A percentile compares a stretch with the other conserved stretches of the same genome.
Conservation (phyloP, 2,113 vertebrate species). For the Pluvianellus socialis region DNA sequence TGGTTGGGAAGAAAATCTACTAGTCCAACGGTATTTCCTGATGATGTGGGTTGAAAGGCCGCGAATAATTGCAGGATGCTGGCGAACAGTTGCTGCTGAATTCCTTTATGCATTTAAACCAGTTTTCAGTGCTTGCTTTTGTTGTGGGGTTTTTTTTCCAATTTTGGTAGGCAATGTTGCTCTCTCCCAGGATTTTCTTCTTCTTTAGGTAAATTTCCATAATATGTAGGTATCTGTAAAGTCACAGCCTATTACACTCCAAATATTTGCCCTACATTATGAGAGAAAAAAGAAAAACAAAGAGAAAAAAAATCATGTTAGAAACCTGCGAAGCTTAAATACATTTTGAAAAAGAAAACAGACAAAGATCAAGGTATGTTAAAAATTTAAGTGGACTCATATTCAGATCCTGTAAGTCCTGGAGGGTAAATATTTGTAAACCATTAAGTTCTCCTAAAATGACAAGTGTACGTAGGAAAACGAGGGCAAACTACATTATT, state of each 20-base stretch:
- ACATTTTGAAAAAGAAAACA: background rate
- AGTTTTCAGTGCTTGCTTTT: conserved; percentile 72
- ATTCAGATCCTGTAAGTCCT: background rate
- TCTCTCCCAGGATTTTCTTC: conserved; percentile 45
- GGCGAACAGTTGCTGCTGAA: conserved; percentile 41
- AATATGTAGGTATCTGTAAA: conserved; percentile 28
- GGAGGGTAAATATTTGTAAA: conserved; percentile 18
- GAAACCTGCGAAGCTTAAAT: background rate
- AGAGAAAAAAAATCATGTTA: background rate
- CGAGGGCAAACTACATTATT: background rate
- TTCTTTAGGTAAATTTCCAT: conserved; percentile 28
- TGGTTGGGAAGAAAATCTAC: conserved; percentile 50
- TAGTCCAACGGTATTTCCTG: conserved; percentile 61
- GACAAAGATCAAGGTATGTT: background rate
- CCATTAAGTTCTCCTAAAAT: background rate
- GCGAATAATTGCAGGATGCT: conserved; percentile 20
- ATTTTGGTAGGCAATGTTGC: conserved; percentile 40
- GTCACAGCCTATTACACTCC: conserved; percentile 66
- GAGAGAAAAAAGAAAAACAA: conserved; percentile 19
- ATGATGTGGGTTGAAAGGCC: conserved; percentile 40
- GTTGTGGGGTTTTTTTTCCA: background rate
- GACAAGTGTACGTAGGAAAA: background rate
- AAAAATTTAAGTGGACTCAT: background rate
- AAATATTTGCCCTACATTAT: conserved; percentile 47
- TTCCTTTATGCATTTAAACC: conserved; percentile 34